Conservation (phyloP, 2,888 invertebrate genomes). For the Pristionchus fissidentatus region DNA sequence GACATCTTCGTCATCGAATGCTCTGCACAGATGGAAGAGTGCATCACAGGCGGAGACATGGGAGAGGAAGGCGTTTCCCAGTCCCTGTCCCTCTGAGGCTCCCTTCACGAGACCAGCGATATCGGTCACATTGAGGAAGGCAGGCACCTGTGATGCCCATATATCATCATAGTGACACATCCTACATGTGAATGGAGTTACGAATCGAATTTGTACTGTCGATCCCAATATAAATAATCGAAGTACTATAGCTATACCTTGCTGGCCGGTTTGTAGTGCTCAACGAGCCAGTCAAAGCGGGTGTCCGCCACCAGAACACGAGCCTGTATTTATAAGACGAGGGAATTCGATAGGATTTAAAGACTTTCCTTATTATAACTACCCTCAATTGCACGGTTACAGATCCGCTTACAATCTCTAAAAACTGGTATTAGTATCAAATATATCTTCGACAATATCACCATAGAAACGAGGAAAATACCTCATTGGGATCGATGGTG, state of each 20-base stretch:
- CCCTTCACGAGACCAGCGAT: slow-evolving; percentile 97
- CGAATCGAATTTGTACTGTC: not conserved
- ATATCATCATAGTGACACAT: too few species aligned
- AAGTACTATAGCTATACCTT: slow-evolving; percentile 49
- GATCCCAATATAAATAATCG: not conserved
- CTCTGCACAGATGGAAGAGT: slow-evolving; percentile 91
- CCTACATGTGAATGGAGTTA: not conserved
- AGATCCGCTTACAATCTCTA: too few species aligned
- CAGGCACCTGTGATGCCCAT: slow-evolving; percentile 84
- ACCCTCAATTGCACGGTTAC: too few species aligned
- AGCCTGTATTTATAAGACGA: slow-evolving; percentile 77
- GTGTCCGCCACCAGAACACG: slow-evolving; percentile 97
- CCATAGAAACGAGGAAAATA: slow-evolving; percentile 80
- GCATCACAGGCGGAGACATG: slow-evolving; percentile 99
- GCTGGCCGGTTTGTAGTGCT: slow-evolving; percentile 92
- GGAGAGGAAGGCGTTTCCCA: slow-evolving; percentile 98
- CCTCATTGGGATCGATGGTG: slow-evolving; percentile 99
- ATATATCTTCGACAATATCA: too few species aligned
- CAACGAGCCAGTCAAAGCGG: slow-evolving; percentile 91
- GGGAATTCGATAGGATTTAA: too few species aligned
- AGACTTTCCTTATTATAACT: not conserved
- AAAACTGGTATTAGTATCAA: too few species aligned
- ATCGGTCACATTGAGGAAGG: slow-evolving; percentile 95
- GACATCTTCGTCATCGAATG: slow-evolving; percentile 97
- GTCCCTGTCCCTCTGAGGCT: slow-evolving; percentile 95